Percentiles rank a stretch among this genome's conserved stretches.
Conservation (phyloP, 2,797 vertebrate genomes). For the Nasua narica region DNA sequence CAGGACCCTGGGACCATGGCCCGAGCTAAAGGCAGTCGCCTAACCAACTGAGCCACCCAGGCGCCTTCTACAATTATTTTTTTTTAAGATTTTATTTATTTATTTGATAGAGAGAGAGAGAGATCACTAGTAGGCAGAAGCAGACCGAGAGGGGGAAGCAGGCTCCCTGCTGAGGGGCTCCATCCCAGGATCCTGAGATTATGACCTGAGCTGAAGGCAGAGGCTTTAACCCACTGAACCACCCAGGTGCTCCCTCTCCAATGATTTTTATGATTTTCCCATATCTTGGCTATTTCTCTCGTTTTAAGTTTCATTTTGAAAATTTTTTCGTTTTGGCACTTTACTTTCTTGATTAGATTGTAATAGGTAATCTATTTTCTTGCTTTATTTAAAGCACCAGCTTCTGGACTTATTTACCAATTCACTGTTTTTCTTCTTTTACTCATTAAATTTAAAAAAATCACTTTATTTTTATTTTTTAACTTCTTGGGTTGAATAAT, state of each 20-base stretch:
- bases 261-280: background rate
- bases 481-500: background rate
- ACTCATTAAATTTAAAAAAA: background rate
- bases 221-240: too few relatives aligned
- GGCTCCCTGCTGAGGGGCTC: too few relatives aligned
- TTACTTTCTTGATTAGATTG: background rate
- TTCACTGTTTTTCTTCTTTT: background rate
- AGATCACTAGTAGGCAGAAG: too few relatives aligned
- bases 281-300: background rate
- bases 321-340: background rate
- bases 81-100: too few relatives aligned
- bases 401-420: background rate
- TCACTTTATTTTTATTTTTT: background rate
- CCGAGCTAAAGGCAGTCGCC: too few relatives aligned
- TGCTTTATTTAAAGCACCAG: background rate
- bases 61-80: background rate
- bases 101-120: too few relatives aligned
- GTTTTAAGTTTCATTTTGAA: background rate
- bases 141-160: too few relatives aligned
- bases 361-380: background rate
- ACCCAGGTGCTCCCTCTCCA: background rate
- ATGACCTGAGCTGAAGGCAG: too few relatives aligned
- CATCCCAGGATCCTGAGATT: too few relatives aligned
- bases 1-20: too few relatives aligned
- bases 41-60: too few relatives aligned